Evolutionary conservation across 2,113 vertebrate species (phyloP).

Genomic region (Turnix velox): DNA sequence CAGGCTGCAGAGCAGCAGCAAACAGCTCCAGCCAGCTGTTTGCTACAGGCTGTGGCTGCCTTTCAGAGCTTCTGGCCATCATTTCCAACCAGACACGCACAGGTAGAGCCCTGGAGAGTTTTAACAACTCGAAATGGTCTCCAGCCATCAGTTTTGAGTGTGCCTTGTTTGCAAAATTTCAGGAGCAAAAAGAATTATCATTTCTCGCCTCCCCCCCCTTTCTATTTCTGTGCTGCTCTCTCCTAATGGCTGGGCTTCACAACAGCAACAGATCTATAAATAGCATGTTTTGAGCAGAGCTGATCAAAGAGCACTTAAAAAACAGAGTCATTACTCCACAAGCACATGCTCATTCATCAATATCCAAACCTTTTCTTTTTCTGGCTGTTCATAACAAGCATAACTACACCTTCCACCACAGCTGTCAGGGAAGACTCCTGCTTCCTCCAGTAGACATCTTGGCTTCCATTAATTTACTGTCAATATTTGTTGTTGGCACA

Average conservation of each 20-base stretch:
- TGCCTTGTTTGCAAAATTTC: background rate
- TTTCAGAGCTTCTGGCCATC: background rate
- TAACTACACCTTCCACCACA: background rate
- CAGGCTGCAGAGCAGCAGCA: background rate
- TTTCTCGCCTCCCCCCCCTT: background rate
- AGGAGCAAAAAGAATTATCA: background rate
- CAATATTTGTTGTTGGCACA: background rate
- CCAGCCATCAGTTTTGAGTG: background rate
- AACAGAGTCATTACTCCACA: background rate
- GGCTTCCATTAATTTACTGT: background rate
- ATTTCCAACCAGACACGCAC: background rate
- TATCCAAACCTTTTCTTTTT: background rate
- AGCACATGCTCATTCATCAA: background rate
- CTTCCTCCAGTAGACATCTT: background rate
- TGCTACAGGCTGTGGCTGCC: accelerated
- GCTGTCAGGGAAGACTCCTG: background rate
- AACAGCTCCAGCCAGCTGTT: background rate
- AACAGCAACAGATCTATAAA: background rate
- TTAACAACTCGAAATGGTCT: background rate
- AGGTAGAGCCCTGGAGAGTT: background rate
- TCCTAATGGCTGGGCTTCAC: background rate
- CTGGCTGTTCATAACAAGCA: background rate
- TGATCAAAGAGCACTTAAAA: conserved; percentile 30
- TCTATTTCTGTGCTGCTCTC: background rate
- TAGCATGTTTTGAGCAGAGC: background rate